These are phyloP conservation scores for Barnardius zonarius DNA, from an alignment of 2,113 vertebrate genomes.

Conservation along the genomic window DNA sequence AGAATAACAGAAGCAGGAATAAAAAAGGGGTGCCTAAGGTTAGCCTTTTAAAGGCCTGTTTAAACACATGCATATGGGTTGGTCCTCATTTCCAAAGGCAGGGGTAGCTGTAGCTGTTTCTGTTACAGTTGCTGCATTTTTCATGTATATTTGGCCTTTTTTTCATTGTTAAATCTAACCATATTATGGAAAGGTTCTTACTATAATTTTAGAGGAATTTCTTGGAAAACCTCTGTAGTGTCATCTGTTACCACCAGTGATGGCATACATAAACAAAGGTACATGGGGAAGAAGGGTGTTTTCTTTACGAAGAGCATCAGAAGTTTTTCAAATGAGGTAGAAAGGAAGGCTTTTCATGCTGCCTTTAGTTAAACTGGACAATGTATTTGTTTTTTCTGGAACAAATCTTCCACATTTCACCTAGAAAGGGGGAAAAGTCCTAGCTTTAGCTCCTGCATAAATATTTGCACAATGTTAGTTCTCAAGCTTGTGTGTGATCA, in stretches of 20 bases:
- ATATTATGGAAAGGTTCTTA: background rate
- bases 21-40: background rate
- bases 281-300: background rate
- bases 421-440: background rate
- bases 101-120: background rate
- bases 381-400: background rate
- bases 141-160: background rate
- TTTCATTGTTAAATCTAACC: background rate
- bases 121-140: background rate
- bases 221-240: background rate
- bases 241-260: background rate
- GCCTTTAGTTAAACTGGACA: background rate
- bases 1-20: background rate
- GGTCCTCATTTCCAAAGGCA: background rate
- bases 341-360: background rate
- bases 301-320: background rate
- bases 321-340: background rate
- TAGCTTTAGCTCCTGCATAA: background rate
- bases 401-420: background rate
- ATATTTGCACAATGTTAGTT: slow-evolving; percentile 13
- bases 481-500: background rate
- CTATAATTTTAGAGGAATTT: background rate
- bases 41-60: background rate
- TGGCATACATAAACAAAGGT: background rate
- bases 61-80: fast-evolving